phyloP scores from a whole-genome alignment of 2,113 vertebrate genomes.

The Chamaetylas fuelleborni region DNA sequence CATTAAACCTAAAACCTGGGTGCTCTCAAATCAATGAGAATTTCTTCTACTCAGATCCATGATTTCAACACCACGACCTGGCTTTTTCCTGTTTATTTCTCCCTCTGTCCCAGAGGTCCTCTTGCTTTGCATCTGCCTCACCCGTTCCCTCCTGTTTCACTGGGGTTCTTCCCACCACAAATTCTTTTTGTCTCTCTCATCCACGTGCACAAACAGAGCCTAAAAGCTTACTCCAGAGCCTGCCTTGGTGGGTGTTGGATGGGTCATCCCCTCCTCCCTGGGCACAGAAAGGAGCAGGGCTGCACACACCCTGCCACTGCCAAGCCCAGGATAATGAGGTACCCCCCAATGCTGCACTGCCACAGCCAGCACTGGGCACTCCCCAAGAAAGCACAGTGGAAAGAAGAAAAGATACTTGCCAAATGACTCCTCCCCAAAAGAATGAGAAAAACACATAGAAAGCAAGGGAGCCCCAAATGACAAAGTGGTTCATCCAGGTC shows the following conservation, averaged over 20 bases:
- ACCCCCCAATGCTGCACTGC: accelerated
- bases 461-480: constrained; percentile 95
- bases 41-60: background rate
- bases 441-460: constrained; percentile 99
- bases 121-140: background rate
- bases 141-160: background rate
- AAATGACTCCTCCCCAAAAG: constrained; percentile 98
- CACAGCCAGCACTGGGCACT: background rate
- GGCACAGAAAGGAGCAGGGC: background rate
- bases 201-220: background rate
- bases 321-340: background rate
- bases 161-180: background rate
- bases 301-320: background rate
- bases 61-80: background rate
- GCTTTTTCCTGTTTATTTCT: background rate
- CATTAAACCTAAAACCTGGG: background rate
- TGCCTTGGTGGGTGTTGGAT: background rate
- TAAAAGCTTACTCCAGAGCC: background rate
- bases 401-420: constrained; percentile 74
- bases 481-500: constrained; percentile 99
- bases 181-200: background rate
- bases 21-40: background rate
- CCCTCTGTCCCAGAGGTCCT: background rate
- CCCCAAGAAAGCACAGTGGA: accelerated
- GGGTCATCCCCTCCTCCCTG: background rate